Evolutionary conservation across 2,113 vertebrate species (phyloP), one percentile per base, ranked within the genome.

Genomic region (Passer domesticus): DNA sequence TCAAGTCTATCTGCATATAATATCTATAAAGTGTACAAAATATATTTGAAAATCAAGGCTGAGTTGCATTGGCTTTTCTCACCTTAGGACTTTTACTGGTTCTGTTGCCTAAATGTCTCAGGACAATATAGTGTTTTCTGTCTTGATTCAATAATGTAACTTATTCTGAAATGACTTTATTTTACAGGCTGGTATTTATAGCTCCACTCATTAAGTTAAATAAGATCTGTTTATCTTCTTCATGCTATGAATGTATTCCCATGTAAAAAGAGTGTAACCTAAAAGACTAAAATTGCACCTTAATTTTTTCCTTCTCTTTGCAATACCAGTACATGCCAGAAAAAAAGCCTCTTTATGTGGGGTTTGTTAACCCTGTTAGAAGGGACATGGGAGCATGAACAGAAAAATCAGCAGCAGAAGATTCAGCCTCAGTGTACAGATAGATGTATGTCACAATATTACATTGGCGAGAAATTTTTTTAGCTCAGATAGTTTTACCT

Each of bases 371-470:
- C 11, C 17, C 14, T 73, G 11, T 74, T 37, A 68, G 53, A 91
- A 83, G 77, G 73, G 60, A 74, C 6, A 53, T 2, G 22, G 77
- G 53, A 77, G 46, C 15, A 31, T 15, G 33, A 69, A 44, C 22
- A 37, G 31, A 67, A 35, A 24, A 25, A n/a, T 28, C 39, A 62
- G 47, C 47, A 68, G 24, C 0, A 79, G 46, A 0, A 0, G 50
- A 59, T 50, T 66, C 56, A 79, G 56, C 46, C 13, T 74, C 50
- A 49, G 12, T 7, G 4, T 44, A 33, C 31, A 64, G 24, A 66
- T 87, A 64, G 24, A 66, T 87, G n/a, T 13, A 7, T 58, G 16
- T 41, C 14, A 27, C 53, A 59, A 56, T 58, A 60, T 9, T 43
- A 11, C 1, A 1, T 11, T 15, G 15, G 27, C 13, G 8, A 79